A percentile compares a stretch with the other conserved stretches of the same genome.
Evolutionary conservation across 1,140 invertebrate genomes (phyloP).

Genomic region (Lasioglossum albipes): DNA sequence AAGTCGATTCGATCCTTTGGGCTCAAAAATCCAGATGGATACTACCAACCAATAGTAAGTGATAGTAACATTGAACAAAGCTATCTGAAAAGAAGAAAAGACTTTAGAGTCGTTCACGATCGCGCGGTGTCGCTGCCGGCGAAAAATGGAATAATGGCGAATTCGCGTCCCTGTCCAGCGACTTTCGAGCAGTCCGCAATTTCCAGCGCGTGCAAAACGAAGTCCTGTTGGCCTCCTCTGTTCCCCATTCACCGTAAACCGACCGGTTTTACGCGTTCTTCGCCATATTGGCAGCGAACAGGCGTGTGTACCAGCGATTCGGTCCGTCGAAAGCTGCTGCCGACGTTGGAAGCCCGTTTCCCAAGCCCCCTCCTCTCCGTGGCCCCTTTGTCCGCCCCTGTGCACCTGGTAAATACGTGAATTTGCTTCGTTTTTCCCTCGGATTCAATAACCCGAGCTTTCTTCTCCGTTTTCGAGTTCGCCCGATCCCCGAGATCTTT

Average conservation of each 20-base stretch:
- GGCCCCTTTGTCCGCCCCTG: background rate
- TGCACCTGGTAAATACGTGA: background rate
- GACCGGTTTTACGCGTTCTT: conserved; percentile 49
- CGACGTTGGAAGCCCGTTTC: background rate
- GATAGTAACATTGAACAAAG: conserved; percentile 5
- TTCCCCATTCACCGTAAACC: conserved; percentile 44
- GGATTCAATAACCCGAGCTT: too few relatives aligned
- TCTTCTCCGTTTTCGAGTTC: too few relatives aligned
- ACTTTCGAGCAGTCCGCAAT: conserved; percentile 41
- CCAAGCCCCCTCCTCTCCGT: too few relatives aligned
- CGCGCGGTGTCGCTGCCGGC: background rate
- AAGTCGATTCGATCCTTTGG: too few relatives aligned
- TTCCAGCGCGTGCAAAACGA: conserved; percentile 42
- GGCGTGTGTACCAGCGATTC: background rate
- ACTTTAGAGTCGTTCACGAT: background rate
- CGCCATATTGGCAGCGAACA: conserved; percentile 41
- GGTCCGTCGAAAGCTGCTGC: background rate
- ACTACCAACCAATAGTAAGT: too few relatives aligned
- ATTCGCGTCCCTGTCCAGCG: conserved; percentile 38
- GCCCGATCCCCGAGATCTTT: too few relatives aligned
- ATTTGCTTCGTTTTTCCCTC: background rate
- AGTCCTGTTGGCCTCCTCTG: conserved; percentile 33
- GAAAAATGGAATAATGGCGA: conserved; percentile 54
- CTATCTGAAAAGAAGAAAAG: background rate
- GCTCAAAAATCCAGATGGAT: too few relatives aligned